Evolutionary conservation across 2,888 invertebrate species (phyloP).

Genomic region (Thecocarcelia acutangulata): DNA sequence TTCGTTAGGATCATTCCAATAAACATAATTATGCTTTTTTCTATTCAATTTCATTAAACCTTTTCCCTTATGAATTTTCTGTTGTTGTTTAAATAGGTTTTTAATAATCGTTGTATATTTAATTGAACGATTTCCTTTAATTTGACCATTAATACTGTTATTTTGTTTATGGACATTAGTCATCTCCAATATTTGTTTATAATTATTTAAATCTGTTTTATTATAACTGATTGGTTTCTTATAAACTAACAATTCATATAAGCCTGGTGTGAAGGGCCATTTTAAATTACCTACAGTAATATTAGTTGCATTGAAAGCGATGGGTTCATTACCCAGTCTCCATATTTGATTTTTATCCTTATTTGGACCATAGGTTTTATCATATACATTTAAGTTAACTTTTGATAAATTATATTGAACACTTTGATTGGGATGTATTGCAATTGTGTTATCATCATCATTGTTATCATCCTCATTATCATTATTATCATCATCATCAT

Average conservation of each 20-base stretch:
- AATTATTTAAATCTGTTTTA: no score
- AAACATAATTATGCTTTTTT: constrained; percentile 6
- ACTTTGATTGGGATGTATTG: constrained; percentile 20
- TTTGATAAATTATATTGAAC: constrained; percentile 26
- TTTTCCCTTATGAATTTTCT: no score
- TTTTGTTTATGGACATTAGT: no score
- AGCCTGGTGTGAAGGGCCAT: constrained; percentile 23
- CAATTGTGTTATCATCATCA: not conserved
- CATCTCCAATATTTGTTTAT: no score
- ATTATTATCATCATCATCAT: not conserved
- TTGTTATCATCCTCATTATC: not conserved
- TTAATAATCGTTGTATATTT: no score
- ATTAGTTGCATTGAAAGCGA: no score
- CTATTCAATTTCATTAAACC: no score
- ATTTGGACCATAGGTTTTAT: constrained; percentile 11
- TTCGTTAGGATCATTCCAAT: constrained; percentile 1
- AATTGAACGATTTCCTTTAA: no score
- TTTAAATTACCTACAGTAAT: constrained; percentile 6
- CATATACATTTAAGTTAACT: constrained; percentile 1
- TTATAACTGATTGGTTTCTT: no score
- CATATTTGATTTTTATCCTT: constrained; percentile 23
- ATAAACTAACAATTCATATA: no score
- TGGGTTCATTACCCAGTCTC: constrained; percentile 25
- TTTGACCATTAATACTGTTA: no score
- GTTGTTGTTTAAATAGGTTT: no score